Conservation (phyloP, 2,888 invertebrate species). For the Platynereis dumerilii region DNA sequence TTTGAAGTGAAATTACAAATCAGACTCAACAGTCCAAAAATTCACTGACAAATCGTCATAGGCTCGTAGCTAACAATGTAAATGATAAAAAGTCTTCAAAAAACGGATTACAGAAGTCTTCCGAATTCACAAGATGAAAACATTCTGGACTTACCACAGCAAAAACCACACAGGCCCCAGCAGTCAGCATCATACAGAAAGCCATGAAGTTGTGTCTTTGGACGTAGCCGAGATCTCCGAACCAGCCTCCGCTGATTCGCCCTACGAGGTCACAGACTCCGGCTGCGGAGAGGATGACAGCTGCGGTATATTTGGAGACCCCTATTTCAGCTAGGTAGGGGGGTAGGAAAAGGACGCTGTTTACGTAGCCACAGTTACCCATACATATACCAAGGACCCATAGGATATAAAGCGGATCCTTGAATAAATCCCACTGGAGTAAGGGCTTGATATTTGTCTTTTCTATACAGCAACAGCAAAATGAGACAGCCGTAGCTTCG, state of each 20-base stretch:
- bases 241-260: conserved; percentile 24
- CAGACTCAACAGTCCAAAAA: no score
- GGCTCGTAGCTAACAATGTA: no score
- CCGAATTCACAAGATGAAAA: no score
- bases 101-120: no score
- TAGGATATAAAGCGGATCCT: conserved; percentile 19
- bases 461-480: conserved; percentile 9
- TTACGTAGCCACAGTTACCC: conserved; percentile 17
- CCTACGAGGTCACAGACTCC: conserved; percentile 24
- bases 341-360: conserved; percentile 22
- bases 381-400: conserved; percentile 22
- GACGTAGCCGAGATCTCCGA: conserved; percentile 25
- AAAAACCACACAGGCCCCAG: conserved; percentile 6
- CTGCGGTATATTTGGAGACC: neutral
- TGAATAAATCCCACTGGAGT: conserved; percentile 22
- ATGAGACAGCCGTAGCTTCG: conserved; percentile 4
- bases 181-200: conserved; percentile 2
- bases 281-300: conserved; percentile 24
- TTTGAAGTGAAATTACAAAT: no score
- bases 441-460: neutral
- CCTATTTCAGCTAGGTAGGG: neutral
- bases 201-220: conserved; percentile 20
- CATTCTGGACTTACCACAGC: neutral
- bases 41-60: no score
- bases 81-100: no score